phyloP scores from a whole-genome alignment of 2,888 invertebrate genomes.

The Lomographa bimaculata region DNA sequence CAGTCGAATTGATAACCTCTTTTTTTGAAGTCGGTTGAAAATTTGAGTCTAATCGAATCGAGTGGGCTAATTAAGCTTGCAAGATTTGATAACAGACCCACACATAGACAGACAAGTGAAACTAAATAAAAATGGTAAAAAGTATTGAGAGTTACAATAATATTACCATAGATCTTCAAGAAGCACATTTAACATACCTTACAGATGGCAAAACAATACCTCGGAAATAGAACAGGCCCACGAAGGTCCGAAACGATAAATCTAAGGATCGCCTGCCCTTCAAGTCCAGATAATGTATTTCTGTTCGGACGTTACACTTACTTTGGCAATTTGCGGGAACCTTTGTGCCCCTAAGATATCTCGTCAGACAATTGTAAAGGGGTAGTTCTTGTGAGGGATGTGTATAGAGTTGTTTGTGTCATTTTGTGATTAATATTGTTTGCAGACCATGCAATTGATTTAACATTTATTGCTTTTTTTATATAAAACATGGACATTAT shows the following conservation, averaged over 20 bases:
- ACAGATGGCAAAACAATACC: constrained; percentile 27
- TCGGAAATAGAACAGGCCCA: constrained; percentile 68
- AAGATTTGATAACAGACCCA: too few relatives aligned
- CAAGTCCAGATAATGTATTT: constrained; percentile 81
- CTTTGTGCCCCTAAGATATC: constrained; percentile 83
- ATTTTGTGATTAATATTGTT: background rate
- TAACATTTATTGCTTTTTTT: too few relatives aligned
- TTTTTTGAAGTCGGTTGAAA: too few relatives aligned
- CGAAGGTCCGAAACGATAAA: constrained; percentile 64
- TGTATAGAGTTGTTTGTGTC: constrained; percentile 41
- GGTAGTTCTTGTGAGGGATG: constrained; percentile 47
- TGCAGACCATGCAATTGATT: too few relatives aligned
- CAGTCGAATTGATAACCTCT: too few relatives aligned
- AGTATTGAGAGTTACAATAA: too few relatives aligned
- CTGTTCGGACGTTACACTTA: constrained; percentile 81
- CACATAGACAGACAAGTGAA: too few relatives aligned
- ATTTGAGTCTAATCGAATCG: too few relatives aligned
- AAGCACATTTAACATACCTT: constrained; percentile 5
- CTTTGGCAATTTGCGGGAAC: constrained; percentile 82
- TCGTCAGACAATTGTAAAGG: constrained; percentile 76
- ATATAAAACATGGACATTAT: too few relatives aligned
- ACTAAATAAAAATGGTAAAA: too few relatives aligned
- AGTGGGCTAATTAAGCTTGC: too few relatives aligned
- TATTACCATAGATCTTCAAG: background rate
- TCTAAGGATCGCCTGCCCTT: constrained; percentile 66